A percentile compares a stretch with the other conserved stretches of the same genome.
Evolutionary conservation across 2,797 vertebrate species (phyloP).

Genomic region (Paedocypris micromegethes): DNA sequence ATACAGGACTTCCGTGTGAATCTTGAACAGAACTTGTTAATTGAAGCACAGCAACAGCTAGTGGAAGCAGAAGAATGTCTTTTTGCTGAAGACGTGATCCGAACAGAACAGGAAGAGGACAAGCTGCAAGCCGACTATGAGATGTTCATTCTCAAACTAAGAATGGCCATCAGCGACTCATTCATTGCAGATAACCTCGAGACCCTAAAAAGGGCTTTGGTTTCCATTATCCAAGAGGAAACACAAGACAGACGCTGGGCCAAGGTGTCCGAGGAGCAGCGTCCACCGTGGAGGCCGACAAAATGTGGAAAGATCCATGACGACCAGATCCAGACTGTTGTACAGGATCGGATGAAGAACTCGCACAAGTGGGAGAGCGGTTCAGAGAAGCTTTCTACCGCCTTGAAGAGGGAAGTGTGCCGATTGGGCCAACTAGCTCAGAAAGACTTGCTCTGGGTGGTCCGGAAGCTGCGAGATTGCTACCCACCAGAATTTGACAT

Average conservation of each 20-base stretch:
- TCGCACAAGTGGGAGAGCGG: conserved; percentile 32
- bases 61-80: conserved; percentile 68
- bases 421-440: conserved; percentile 72
- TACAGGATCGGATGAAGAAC: conserved; percentile 62
- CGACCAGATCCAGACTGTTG: conserved; percentile 55
- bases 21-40: conserved; percentile 58
- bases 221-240: conserved; percentile 72
- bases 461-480: conserved; percentile 61
- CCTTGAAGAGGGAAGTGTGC: conserved; percentile 63
- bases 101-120: conserved; percentile 58
- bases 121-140: conserved; percentile 62
- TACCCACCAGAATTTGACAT: conserved; percentile 76
- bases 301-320: conserved; percentile 70
- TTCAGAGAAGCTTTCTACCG: conserved; percentile 58
- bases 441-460: conserved; percentile 75
- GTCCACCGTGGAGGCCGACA: conserved; percentile 64
- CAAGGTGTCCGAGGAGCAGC: neutral
- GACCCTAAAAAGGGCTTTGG: conserved; percentile 68
- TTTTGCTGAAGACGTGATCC: conserved; percentile 48
- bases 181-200: conserved; percentile 57
- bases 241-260: conserved; percentile 65
- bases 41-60: conserved; percentile 64
- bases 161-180: conserved; percentile 62
- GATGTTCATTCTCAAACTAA: conserved; percentile 62
- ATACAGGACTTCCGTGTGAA: conserved; percentile 41